Evolutionary conservation across 2,888 invertebrate genomes (phyloP).

Genomic region (Drosophila anomalata): DNA sequence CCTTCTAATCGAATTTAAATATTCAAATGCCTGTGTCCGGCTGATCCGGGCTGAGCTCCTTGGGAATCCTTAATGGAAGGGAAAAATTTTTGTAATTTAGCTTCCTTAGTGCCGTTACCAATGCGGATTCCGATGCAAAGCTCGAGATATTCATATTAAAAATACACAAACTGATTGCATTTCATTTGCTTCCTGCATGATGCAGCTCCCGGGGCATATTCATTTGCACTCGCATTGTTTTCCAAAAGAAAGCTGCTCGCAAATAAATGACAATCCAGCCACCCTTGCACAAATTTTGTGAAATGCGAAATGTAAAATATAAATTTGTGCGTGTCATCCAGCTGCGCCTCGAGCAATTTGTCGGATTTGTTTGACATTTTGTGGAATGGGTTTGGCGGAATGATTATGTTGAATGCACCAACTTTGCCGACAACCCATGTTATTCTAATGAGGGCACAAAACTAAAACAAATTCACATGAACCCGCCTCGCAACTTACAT

Average conservation of each 20-base stretch:
- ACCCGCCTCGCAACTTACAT: neutral
- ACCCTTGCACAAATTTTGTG: slow-evolving; percentile 33
- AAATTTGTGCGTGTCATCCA: slow-evolving; percentile 50
- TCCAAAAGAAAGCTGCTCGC: slow-evolving; percentile 47
- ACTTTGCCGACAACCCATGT: slow-evolving; percentile 31
- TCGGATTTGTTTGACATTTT: slow-evolving; percentile 67
- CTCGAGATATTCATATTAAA: slow-evolving; percentile 40
- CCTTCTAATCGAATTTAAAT: slow-evolving; percentile 59
- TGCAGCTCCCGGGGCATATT: slow-evolving; percentile 14
- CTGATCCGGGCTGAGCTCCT: slow-evolving; percentile 27
- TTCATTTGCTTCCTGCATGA: slow-evolving; percentile 46
- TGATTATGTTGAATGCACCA: slow-evolving; percentile 35
- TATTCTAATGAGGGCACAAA: slow-evolving; percentile 30
- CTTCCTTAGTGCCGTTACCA: slow-evolving; percentile 7
- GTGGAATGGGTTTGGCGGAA: slow-evolving; percentile 19
- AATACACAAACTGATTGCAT: slow-evolving; percentile 55
- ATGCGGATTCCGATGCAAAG: slow-evolving; percentile 7
- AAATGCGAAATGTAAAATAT: slow-evolving; percentile 52
- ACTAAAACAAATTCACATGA: slow-evolving; percentile 2
- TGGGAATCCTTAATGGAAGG: slow-evolving; percentile 40
- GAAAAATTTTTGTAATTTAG: slow-evolving; percentile 43
- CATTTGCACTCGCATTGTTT: slow-evolving; percentile 50
- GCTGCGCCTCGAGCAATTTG: slow-evolving; percentile 61
- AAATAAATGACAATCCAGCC: slow-evolving; percentile 60
- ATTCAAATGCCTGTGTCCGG: slow-evolving; percentile 48